Evolutionary conservation across 2,797 vertebrate genomes (phyloP), one percentile per base, ranked within the genome.

Genomic region (Microtus obscurus): DNA sequence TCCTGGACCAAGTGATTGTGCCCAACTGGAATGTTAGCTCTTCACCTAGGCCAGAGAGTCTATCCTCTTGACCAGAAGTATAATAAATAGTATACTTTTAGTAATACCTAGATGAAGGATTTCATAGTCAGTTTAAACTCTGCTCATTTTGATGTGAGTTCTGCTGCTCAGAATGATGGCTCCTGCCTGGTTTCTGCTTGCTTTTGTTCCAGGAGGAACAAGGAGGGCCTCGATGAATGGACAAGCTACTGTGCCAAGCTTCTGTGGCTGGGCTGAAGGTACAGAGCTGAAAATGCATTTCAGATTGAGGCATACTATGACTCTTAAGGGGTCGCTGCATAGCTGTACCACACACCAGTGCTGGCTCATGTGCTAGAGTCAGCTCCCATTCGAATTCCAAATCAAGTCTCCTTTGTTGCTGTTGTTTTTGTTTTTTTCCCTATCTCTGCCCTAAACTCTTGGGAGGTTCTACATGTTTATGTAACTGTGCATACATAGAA

Each of bases 401-500:
- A 34, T 34, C 67, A 69, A 25, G 43, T 81, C 40, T 67, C 37
- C n/a, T 48, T 61, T 78, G 2, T 82, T 77, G 31, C 21, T 45
- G 8, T 34, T 63, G 53, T 37, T 80, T 80, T 31, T 31, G 12
- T 21, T 25, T 37, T 37, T 25, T n/a, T 43, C 45, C 45, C 45
- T 10, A 11, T 87, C 21, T 91, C 6, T 92, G 16, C 25, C 56
- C 71, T 51, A 45, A 40, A 65, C 40, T 78, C 76, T 73, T 95
- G 48, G 25, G 13, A 87, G 34, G 56, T 90, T 34, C 63, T 67
- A 27, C 71, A 40, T 90, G 71, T 87, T 89, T 79, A n/a, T 86
- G 45, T 53, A 87, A 86, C 37, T 67, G 65, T 45, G 40, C 96
- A 95, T 96, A 97, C 87, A 83, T 17, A 96, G 81, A 91, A 97